phyloP scores from a whole-genome alignment of 2,888 invertebrate species.

The Leptothorax acervorum region DNA sequence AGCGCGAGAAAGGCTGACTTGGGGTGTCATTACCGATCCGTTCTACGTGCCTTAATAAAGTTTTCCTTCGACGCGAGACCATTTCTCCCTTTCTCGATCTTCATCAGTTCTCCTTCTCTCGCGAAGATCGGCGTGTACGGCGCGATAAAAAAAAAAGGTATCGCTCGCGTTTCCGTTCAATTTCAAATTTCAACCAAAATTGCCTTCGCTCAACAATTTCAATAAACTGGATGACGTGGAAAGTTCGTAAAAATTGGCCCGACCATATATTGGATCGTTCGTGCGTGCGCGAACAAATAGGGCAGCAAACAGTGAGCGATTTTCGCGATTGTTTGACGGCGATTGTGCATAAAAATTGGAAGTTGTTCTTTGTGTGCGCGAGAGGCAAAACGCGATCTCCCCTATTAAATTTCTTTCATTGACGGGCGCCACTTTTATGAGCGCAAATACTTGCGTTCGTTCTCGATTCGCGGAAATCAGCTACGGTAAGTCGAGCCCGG shows the following conservation, averaged over 20 bases:
- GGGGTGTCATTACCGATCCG: constrained; percentile 16
- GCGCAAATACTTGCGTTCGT: constrained; percentile 12
- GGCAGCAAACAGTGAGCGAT: constrained; percentile 35
- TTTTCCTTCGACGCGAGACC: constrained; percentile 2
- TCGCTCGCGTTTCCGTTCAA: constrained; percentile 2
- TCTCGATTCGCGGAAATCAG: constrained; percentile 3
- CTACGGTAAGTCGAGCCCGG: background rate
- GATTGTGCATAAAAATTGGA: constrained; percentile 34
- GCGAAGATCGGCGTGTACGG: background rate
- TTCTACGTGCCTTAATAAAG: constrained; percentile 27
- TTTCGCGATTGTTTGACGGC: constrained; percentile 39
- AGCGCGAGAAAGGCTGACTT: constrained; percentile 17
- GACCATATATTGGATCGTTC: constrained; percentile 38
- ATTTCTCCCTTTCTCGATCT: constrained; percentile 1
- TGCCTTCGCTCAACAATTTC: constrained; percentile 34
- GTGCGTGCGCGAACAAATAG: constrained; percentile 36
- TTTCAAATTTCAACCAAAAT: constrained; percentile 42
- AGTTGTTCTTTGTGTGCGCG: constrained; percentile 32
- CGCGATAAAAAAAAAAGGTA: background rate
- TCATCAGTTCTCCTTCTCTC: background rate
- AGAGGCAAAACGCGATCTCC: background rate
- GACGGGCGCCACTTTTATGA: constrained; percentile 3
- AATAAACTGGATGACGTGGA: constrained; percentile 43
- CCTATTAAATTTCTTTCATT: constrained; percentile 43
- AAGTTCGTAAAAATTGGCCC: constrained; percentile 34